Conservation (phyloP, 2,797 vertebrate species). For the Synanceia verrucosa region DNA sequence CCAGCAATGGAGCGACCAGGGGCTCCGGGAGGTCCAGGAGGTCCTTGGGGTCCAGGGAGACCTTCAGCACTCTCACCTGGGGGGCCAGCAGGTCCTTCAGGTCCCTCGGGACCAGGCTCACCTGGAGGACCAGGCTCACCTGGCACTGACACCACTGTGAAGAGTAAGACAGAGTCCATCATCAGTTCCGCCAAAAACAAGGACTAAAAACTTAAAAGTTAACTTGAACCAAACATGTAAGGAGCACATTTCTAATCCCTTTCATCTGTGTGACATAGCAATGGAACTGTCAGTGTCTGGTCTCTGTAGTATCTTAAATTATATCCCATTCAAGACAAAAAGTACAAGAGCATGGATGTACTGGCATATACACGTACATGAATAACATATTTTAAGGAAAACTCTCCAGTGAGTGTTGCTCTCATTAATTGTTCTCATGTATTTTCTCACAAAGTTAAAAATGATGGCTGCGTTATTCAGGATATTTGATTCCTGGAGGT, state of each 20-base stretch:
- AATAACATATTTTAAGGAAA: neutral
- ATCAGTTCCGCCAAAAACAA: constrained; percentile 21
- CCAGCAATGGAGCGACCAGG: constrained; percentile 89
- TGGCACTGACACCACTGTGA: constrained; percentile 76
- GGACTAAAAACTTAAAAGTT: neutral
- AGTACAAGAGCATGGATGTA: neutral
- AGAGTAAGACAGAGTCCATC: constrained; percentile 33
- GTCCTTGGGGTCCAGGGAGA: constrained; percentile 87
- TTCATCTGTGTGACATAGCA: neutral
- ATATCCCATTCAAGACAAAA: neutral
- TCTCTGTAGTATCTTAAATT: neutral
- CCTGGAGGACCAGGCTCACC: constrained; percentile 91
- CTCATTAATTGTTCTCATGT: neutral
- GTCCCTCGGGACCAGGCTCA: constrained; percentile 90
- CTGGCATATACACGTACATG: no score
- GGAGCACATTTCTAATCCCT: neutral
- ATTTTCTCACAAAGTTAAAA: neutral
- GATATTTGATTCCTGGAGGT: constrained; percentile 7
- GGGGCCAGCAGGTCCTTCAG: constrained; percentile 88
- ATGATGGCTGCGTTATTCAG: neutral
- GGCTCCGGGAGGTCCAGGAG: constrained; percentile 88
- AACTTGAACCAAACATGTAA: neutral
- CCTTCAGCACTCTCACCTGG: constrained; percentile 88
- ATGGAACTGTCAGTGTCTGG: neutral
- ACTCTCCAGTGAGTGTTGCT: neutral